Base-by-base conservation (phyloP, 2,113 vertebrate species). In the Hemiscyllium ocellatum region DNA sequence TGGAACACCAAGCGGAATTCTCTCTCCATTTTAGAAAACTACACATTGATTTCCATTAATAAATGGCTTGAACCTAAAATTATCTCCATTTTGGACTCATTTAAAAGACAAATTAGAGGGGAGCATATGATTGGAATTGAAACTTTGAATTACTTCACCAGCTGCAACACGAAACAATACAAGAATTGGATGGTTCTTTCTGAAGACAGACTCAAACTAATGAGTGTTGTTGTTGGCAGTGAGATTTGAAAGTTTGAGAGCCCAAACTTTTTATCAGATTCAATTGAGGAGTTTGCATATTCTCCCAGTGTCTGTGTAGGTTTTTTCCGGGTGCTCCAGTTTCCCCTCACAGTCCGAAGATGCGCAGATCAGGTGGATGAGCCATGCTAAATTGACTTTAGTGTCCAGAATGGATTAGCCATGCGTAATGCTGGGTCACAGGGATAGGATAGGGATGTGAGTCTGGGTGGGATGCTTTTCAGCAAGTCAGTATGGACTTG, bases 31-130 rank as follows among this genome's bases (percentile, higher is more conserved):
- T 93, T 22, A 61, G 61, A 37, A 61, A 93, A 65, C 5, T 61
- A 66, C 65, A 66, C 89, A 66, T 68, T 93, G 89, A 93, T 93
- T 93, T 66, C 37, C n/a, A 68, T 68, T 66, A 37, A 66, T 93
- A 93, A 66, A 19, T 91, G 61, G 19, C 89, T 93, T 6, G 61
- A 68, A n/a, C 15, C 89, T 37, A 93, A 37, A 93, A 93, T 66
- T 93, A n/a, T 68, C 65, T 66, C 65, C 10, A n/a, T 6, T 5
- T 37, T n/a, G 20, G 61, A 68, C 61, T 65, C 89, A 68, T 66
- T 56, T 10, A 4, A 91, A 37, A 68, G 17, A 37, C 61, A 93
- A 10, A 93, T 93, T 66, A 37, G 56, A 66, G 33, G 61, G 22
- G 42, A n/a, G 56, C 1, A 4, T 2, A 8, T 93, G 61, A 22